Percentiles rank a stretch among this genome's conserved stretches.
Conservation (phyloP, 2,797 vertebrate genomes). For the Petrocephalus schoutedeni region DNA sequence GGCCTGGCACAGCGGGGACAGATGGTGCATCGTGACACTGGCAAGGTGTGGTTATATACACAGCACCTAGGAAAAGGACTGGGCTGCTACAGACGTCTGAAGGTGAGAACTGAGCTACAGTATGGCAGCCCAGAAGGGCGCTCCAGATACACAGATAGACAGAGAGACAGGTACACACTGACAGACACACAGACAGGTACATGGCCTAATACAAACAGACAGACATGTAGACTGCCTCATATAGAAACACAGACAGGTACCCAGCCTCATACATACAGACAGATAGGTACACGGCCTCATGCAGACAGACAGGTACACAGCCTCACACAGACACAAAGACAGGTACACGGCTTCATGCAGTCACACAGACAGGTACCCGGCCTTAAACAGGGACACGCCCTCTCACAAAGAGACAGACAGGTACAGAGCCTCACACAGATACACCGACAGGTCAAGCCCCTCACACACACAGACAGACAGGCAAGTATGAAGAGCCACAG, state of each 20-base stretch:
- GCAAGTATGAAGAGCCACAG: not conserved
- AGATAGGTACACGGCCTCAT: not conserved
- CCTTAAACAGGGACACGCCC: no score
- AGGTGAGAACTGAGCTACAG: not conserved
- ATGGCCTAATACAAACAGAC: not conserved
- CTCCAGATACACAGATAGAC: not conserved
- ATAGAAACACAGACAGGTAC: no score
- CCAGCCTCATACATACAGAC: not conserved
- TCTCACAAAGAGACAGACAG: not conserved
- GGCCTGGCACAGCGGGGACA: not conserved
- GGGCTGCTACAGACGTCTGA: not conserved
- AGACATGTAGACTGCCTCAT: not conserved
- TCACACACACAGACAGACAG: not conserved
- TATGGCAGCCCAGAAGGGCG: not conserved
- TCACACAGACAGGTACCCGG: no score
- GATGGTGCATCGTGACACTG: not conserved
- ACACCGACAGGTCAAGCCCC: not conserved
- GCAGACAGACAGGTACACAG: no score
- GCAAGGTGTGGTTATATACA: not conserved
- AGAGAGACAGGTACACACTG: not conserved
- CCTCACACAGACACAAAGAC: no score
- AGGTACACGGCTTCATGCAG: not conserved
- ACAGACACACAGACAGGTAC: not conserved
- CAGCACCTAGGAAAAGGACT: not conserved
- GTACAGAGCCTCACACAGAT: not conserved